Base-by-base conservation (phyloP, 2,113 vertebrate species). In the Chascanopsetta lugubris region DNA sequence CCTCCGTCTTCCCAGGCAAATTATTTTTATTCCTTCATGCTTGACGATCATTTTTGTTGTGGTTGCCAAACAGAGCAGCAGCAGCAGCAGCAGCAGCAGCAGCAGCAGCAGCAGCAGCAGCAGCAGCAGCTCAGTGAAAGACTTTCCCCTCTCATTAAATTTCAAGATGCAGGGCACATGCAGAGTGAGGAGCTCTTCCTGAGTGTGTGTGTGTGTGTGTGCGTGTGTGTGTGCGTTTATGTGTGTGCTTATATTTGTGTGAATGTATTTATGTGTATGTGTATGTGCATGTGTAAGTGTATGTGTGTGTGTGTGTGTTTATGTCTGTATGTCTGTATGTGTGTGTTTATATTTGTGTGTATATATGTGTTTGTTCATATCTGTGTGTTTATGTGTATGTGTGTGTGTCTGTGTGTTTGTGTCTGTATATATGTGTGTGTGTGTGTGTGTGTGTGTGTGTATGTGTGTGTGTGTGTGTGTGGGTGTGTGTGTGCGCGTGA, bases 101-200 rank as follows among this genome's bases (percentile, higher is more conserved):
- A n/a, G n/a, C n/a, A n/a, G n/a, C n/a, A n/a, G n/a, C n/a, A n/a
- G n/a, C n/a, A n/a, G n/a, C n/a, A n/a, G n/a, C n/a, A n/a, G n/a
- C n/a, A n/a, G n/a, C n/a, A n/a, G n/a, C n/a, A 70, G 54, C 48
- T 15, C 58, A 25, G 64, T 47, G 67, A 71, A 29, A 77, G 53
- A 64, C 46, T 50, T 69, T 76, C 59, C 38, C 65, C 42, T 46
- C 75, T 87, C 77, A 84, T 88, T 82, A 82, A 70, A 79, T 77
- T 75, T 64, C 49, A 59, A 77, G 53, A 66, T 40, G 38, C 25
- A 24, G 38, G 42, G 43, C 59, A 69, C 43, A 72, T 25, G 61
- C 20, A 54, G 34, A 48, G 55, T 54, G 50, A 57, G 3, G 15
- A 34, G 25, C 54, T 34, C 26, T 56, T 75, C 30, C n/a, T n/a